Base-by-base conservation (phyloP, 2,888 invertebrate genomes). In the Charanyca ferruginea region DNA sequence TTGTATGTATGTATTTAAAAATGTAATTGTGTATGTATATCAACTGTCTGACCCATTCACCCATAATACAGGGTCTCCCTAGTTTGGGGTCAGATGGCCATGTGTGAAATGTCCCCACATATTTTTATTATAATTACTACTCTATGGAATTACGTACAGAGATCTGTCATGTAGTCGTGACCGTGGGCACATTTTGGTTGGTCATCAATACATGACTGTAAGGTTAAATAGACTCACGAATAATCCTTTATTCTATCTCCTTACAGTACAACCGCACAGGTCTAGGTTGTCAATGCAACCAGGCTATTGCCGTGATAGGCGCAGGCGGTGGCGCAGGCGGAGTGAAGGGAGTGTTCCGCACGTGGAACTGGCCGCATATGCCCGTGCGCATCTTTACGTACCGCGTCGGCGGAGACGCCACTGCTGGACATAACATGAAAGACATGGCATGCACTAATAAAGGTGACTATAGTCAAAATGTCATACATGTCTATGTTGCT, bases 361-460 rank as follows among this genome's bases (percentile, higher is more conserved):
- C 96, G 59, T 98, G 98, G 96, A 99, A 99, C 94, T 98, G 97
- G 97, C 98, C 98, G 0, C 98, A 99, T 84, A 97, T 98, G 97
- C 98, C 99, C 70, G 98, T 99, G 38, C 97, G 99, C 78, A 97
- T 99, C 70, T 99, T 99, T 91, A 99, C 99, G 0, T 99, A 99
- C 93, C 96, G 99, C 28, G 98, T 99, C 49, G 99, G 99, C 0
- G 98, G 98, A 65, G 99, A 99, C 90, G 98, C 98, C 3, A 97
- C 98, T 52, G 97, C 98, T 81, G 97, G 97, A 25, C 97, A 97
- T 67, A 98, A 98, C 88, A 97, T 99, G 90, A 97, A 98, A 87
- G 98, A 98, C 95, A 99, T 99, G 97, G 99, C 99, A 8, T 99
- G 99, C 94, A 97, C 97, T 57, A 99, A 99, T 93, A 99, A 99